phyloP scores from a whole-genome alignment of 2,797 vertebrate genomes.

The Syndactyla subalaris region DNA sequence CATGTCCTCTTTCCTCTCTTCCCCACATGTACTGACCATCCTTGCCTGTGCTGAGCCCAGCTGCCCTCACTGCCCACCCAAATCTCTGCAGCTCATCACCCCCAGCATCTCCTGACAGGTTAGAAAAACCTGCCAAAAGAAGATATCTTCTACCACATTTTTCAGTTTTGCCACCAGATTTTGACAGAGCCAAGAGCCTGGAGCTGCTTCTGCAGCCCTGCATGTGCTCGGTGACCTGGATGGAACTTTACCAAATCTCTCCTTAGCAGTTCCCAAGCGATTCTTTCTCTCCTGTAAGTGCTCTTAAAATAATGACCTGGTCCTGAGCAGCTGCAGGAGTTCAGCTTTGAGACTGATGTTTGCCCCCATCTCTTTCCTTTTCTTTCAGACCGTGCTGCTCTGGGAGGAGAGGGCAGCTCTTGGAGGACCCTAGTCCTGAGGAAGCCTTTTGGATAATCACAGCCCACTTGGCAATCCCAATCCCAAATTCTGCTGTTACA shows the following conservation, averaged over 20 bases:
- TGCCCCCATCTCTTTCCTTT: neutral
- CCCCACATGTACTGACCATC: neutral
- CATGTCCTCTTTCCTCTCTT: neutral
- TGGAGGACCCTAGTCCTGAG: neutral
- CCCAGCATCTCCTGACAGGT: neutral
- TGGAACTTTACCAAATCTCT: neutral
- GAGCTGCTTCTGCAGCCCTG: conserved; percentile 17
- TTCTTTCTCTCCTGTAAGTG: conserved; percentile 15
- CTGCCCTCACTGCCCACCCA: neutral
- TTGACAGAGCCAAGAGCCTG: conserved; percentile 26
- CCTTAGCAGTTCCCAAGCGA: neutral
- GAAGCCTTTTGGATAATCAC: neutral
- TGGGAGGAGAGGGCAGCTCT: conserved; percentile 4
- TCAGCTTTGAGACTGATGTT: neutral
- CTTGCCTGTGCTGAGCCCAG: rapidly evolving
- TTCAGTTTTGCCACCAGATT: conserved; percentile 17
- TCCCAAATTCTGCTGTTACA: neutral
- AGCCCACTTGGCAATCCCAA: neutral
- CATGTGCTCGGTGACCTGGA: neutral
- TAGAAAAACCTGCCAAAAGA: neutral
- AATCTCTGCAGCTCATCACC: neutral
- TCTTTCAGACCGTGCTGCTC: conserved; percentile 18
- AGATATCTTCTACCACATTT: neutral
- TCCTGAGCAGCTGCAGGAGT: neutral
- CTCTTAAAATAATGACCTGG: neutral